These are phyloP conservation scores for Ondatra zibethicus DNA, from an alignment of 2,113 vertebrate species.

Conservation along the genomic window DNA sequence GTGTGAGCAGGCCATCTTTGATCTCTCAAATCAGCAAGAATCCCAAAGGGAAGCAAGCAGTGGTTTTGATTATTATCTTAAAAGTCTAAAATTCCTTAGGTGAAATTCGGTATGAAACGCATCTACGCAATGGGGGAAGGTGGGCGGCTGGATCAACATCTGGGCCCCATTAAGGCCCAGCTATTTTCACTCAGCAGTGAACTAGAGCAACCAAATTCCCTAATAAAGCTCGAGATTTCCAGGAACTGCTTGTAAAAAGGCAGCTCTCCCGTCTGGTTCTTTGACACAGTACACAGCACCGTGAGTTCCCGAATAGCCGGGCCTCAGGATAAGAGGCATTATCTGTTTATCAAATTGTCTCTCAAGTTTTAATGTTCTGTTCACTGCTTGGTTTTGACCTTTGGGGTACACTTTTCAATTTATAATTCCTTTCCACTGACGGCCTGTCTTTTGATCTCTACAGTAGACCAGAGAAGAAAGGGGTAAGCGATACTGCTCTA, in stretches of 20 bases:
- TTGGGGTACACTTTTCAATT: conserved; percentile 12
- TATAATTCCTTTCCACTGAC: conserved; percentile 28
- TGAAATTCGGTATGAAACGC: conserved; percentile 91
- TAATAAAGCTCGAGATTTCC: conserved; percentile 88
- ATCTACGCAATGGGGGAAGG: conserved; percentile 86
- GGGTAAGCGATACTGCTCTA: background rate
- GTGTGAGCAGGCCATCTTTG: conserved; percentile 83
- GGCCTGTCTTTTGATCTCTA: conserved; percentile 62
- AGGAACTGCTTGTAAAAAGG: conserved; percentile 86
- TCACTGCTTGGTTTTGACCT: conserved; percentile 63
- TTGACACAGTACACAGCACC: conserved; percentile 79
- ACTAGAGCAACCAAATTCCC: conserved; percentile 89
- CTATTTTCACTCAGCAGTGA: conserved; percentile 89
- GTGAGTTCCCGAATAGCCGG: conserved; percentile 29
- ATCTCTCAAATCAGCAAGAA: conserved; percentile 86
- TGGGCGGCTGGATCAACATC: conserved; percentile 88
- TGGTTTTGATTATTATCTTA: conserved; percentile 91
- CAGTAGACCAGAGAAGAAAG: background rate
- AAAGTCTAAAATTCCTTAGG: conserved; percentile 90
- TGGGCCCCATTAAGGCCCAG: conserved; percentile 88
- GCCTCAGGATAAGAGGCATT: conserved; percentile 76
- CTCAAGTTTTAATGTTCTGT: conserved; percentile 59
- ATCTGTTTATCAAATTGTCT: conserved; percentile 77
- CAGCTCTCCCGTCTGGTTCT: conserved; percentile 86
- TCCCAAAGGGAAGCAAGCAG: conserved; percentile 87